These are phyloP conservation scores for Aporrectodea caliginosa DNA, from an alignment of 1,140 invertebrate genomes.

Conservation along the genomic window DNA sequence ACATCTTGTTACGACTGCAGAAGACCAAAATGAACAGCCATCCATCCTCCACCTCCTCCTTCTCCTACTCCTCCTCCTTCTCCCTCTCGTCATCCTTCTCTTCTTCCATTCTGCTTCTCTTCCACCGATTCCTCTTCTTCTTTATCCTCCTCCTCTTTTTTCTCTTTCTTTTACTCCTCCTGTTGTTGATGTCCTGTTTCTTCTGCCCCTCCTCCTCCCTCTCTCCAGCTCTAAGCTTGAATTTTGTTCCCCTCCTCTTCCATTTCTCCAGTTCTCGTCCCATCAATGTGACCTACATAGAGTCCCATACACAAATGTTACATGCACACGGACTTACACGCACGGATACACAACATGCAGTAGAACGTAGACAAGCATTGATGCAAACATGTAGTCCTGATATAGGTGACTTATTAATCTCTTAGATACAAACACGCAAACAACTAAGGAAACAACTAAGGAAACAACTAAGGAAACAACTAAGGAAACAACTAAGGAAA, in stretches of 20 bases:
- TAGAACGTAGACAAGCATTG: neutral
- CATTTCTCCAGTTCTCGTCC: neutral
- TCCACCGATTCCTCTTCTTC: constrained; percentile 25
- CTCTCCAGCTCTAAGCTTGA: neutral
- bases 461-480: no score
- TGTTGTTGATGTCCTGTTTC: constrained; percentile 9
- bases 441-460: no score
- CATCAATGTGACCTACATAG: neutral
- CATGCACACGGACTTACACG: neutral
- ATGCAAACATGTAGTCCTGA: no score
- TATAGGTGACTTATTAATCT: no score
- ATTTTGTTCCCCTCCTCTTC: neutral
- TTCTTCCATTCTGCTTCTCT: constrained; percentile 18
- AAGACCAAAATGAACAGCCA: no score
- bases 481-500: no score
- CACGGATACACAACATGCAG: neutral
- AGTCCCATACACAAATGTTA: neutral
- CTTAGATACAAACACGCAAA: no score
- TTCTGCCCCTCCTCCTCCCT: constrained; percentile 6
- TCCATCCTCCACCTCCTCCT: constrained; percentile 12
- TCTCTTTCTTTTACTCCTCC: constrained; percentile 30
- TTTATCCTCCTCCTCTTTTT: constrained; percentile 27
- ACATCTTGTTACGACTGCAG: neutral
- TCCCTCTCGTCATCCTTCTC: constrained; percentile 15
- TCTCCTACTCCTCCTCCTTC: constrained; percentile 12